These are phyloP conservation scores for Caretta caretta DNA, from an alignment of 2,113 vertebrate species.

Conservation along the genomic window DNA sequence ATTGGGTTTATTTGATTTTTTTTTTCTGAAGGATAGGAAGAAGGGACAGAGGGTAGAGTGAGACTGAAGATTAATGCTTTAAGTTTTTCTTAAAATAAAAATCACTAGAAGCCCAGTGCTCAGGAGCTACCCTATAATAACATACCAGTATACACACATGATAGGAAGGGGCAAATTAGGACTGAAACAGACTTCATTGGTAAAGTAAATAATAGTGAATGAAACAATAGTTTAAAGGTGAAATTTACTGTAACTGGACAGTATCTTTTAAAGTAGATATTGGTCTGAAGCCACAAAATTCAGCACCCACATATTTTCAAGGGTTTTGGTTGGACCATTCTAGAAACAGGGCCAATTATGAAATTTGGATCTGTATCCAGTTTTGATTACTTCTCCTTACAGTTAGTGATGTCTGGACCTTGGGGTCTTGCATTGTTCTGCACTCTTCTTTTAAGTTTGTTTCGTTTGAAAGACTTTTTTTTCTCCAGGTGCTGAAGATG, in stretches of 20 bases:
- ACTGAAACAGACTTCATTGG: neutral
- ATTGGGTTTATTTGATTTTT: neutral
- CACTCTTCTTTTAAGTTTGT: neutral
- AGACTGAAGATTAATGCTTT: neutral
- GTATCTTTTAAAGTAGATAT: neutral
- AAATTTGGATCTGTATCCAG: neutral
- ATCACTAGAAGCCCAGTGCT: neutral
- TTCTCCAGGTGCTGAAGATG: no score
- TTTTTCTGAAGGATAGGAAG: no score
- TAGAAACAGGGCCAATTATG: neutral
- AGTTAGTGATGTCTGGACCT: neutral
- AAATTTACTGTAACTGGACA: neutral
- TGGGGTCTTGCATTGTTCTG: neutral
- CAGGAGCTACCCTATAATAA: neutral
- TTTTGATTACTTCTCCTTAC: neutral
- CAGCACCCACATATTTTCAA: fast-evolving
- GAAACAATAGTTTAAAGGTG: neutral
- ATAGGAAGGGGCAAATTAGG: neutral
- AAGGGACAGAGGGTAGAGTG: neutral
- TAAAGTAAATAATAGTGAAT: constrained; percentile 9
- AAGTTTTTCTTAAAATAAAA: neutral
- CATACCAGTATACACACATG: neutral
- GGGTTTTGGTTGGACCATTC: neutral
- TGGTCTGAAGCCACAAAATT: neutral
- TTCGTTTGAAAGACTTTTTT: no score